These are phyloP conservation scores for Siphamia tubifer DNA, from an alignment of 2,113 vertebrate species.

Conservation along the genomic window DNA sequence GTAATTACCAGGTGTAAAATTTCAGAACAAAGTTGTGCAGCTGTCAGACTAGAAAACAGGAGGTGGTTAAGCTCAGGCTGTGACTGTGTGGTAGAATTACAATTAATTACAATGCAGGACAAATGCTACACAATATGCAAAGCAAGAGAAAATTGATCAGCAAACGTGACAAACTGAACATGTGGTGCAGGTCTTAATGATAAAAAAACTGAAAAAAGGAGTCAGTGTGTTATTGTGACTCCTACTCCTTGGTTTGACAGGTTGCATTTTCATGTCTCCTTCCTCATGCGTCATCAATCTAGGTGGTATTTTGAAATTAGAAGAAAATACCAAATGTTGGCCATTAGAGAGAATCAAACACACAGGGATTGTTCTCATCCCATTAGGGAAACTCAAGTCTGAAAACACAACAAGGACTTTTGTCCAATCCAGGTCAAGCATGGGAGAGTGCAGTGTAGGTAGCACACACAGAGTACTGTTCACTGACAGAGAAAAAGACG, in stretches of 20 bases:
- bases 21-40: neutral
- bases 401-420: slow-evolving; percentile 73
- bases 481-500: slow-evolving; percentile 11
- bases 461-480: slow-evolving; percentile 69
- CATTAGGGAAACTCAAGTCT: slow-evolving; percentile 63
- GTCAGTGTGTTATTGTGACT: neutral
- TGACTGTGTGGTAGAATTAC: neutral
- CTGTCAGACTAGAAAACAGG: neutral
- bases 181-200: neutral
- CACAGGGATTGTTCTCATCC: slow-evolving; percentile 56
- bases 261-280: slow-evolving; percentile 8
- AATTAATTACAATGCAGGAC: neutral
- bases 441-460: slow-evolving; percentile 74
- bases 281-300: neutral
- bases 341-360: slow-evolving; percentile 49
- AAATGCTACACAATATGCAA: no score
- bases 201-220: neutral
- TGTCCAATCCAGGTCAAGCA: slow-evolving; percentile 80
- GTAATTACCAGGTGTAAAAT: slow-evolving; percentile 10
- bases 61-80: neutral
- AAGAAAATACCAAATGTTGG: slow-evolving; percentile 23
- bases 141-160: no score
- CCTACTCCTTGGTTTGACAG: neutral
- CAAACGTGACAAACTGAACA: neutral
- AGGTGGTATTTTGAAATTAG: neutral